Conservation (phyloP, 2,888 invertebrate species). For the Oscheius sp. region DNA sequence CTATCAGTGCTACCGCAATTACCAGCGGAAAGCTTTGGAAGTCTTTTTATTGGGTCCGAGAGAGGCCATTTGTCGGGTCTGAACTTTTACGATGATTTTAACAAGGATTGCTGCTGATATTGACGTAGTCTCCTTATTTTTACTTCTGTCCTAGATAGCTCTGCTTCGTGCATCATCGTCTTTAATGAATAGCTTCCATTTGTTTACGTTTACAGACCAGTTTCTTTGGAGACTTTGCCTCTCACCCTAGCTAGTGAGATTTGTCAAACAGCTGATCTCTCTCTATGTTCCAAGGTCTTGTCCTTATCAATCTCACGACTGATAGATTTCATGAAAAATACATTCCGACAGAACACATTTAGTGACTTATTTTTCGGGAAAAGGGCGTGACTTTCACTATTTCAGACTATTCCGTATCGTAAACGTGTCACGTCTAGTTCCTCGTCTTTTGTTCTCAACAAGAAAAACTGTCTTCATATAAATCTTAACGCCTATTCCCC, state of each 20-base stretch:
- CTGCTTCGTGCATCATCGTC: neutral
- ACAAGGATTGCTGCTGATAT: too few relatives aligned
- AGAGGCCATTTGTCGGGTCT: too few relatives aligned
- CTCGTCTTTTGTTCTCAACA: too few relatives aligned
- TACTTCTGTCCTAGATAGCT: neutral
- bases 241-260: neutral
- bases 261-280: neutral
- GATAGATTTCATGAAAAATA: neutral
- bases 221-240: neutral
- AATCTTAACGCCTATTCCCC: neutral
- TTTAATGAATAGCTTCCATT: neutral
- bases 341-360: too few relatives aligned
- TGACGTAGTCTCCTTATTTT: neutral
- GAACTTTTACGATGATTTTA: too few relatives aligned
- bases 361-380: too few relatives aligned
- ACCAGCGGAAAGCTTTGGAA: neutral
- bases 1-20: slow-evolving; percentile 28
- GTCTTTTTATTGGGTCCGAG: too few relatives aligned
- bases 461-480: too few relatives aligned
- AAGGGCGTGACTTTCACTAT: too few relatives aligned
- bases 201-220: slow-evolving; percentile 10
- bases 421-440: too few relatives aligned
- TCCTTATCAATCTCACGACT: neutral
- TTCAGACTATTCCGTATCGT: too few relatives aligned
- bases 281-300: neutral